Conservation (phyloP, 1,140 invertebrate species). For the Probaryconus sp. region DNA sequence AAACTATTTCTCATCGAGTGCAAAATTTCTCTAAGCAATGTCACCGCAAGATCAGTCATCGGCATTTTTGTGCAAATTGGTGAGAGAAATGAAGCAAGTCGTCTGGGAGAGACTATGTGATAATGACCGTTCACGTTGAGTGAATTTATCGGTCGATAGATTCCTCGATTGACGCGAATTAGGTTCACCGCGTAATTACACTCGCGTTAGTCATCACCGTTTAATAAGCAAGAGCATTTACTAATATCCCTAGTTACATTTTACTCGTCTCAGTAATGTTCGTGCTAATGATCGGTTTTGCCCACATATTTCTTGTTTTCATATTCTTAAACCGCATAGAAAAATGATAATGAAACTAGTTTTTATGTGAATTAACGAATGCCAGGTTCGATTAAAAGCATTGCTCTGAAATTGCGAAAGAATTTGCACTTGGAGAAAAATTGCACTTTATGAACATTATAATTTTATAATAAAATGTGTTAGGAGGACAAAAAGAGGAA, state of each 20-base stretch:
- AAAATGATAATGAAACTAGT: conserved; percentile 11
- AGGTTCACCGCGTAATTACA: conserved; percentile 26
- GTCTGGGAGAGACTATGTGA: conserved; percentile 4
- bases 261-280: conserved; percentile 1
- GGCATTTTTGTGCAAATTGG: conserved; percentile 5
- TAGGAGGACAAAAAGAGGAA: no score
- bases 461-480: no score
- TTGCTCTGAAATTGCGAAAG: conserved; percentile 22
- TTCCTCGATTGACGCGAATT: conserved; percentile 47
- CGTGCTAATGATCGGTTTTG: conserved; percentile 4
- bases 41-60: no score
- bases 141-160: conserved; percentile 54
- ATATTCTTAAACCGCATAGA: no score
- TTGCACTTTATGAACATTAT: no score
- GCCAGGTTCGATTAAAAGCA: neutral
- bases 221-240: neutral
- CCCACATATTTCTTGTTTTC: conserved; percentile 1
- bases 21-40: no score
- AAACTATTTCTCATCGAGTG: no score
- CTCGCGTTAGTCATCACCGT: conserved; percentile 21
- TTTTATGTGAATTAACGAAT: conserved; percentile 8
- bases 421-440: conserved; percentile 6
- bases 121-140: conserved; percentile 53
- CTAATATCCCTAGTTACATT: neutral
- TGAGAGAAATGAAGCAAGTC: conserved; percentile 23